Evolutionary conservation across 2,888 invertebrate genomes (phyloP).

Genomic region (Thumatha senex): DNA sequence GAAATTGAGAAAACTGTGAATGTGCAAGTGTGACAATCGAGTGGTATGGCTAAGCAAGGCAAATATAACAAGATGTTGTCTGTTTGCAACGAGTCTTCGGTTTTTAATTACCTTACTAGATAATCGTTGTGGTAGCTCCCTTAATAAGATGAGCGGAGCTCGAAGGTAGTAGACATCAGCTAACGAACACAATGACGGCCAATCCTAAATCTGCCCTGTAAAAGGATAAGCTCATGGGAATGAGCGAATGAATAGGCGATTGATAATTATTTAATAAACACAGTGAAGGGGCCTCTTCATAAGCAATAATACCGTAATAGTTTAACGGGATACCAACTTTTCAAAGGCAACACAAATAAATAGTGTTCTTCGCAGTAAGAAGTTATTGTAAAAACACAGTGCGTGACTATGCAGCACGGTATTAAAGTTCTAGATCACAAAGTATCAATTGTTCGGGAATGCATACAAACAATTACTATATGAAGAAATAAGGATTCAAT

Average conservation of each 20-base stretch:
- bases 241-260: not conserved
- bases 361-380: too few species aligned
- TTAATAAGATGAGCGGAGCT: not conserved
- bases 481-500: too few species aligned
- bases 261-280: not conserved
- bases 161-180: not conserved
- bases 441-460: not conserved
- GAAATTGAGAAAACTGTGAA: not conserved
- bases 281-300: not conserved
- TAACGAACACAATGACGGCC: not conserved
- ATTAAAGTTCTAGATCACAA: too few species aligned
- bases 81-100: not conserved
- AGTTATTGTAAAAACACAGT: too few species aligned
- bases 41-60: conserved; percentile 1
- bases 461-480: not conserved
- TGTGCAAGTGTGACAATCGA: not conserved
- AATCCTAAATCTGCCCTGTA: not conserved
- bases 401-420: too few species aligned
- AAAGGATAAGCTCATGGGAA: not conserved
- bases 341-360: not conserved
- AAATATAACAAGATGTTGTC: not conserved
- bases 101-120: conserved; percentile 1
- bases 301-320: not conserved
- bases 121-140: conserved; percentile 1
- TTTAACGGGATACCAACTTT: not conserved